A percentile compares a stretch with the other conserved stretches of the same genome.
These are phyloP conservation scores for Chaetorhynchus papuensis DNA, from an alignment of 2,113 vertebrate species.

Conservation along the genomic window DNA sequence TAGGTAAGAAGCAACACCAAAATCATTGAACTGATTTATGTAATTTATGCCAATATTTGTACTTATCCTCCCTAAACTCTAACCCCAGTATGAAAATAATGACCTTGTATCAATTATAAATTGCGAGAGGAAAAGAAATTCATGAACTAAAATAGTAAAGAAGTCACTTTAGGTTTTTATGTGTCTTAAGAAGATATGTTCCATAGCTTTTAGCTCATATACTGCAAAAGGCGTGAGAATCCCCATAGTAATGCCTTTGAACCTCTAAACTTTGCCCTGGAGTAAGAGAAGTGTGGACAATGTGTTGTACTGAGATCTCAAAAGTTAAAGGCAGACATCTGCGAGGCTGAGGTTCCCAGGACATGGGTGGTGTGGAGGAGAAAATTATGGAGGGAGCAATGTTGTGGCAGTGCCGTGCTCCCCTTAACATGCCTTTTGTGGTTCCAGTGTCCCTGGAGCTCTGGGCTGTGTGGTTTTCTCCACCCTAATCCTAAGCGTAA, in stretches of 20 bases:
- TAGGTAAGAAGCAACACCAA: background rate
- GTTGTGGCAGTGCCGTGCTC: no score
- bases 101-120: background rate
- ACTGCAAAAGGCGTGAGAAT: background rate
- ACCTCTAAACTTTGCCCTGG: background rate
- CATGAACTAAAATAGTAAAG: background rate
- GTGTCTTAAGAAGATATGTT: background rate
- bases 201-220: background rate
- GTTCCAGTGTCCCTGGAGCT: background rate
- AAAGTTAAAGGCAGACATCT: background rate
- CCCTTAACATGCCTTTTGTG: no score
- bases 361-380: background rate
- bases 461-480: background rate
- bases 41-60: background rate
- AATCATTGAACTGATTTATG: background rate
- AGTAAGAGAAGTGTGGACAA: background rate
- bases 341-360: background rate
- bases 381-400: background rate
- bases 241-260: background rate
- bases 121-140: background rate
- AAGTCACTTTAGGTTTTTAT: background rate
- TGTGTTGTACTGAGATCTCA: background rate
- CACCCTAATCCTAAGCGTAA: fast-evolving
- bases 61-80: background rate
- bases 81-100: background rate